phyloP scores from a whole-genome alignment of 2,797 vertebrate species.

The Setipinna tenuifilis region DNA sequence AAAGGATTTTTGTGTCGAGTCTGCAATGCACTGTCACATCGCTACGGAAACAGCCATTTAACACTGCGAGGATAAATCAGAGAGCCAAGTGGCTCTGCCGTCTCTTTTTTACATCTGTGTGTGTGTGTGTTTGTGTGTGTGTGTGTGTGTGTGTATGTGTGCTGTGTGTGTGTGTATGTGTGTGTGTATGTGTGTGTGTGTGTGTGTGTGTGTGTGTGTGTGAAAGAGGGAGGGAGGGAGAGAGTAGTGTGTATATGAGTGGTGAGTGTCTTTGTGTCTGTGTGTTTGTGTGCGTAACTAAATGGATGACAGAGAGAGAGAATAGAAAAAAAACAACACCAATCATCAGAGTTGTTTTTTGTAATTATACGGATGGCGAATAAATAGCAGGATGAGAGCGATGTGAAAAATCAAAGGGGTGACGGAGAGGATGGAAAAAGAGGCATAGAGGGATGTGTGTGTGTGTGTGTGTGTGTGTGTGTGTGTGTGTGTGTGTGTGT shows the following conservation, averaged over 20 bases:
- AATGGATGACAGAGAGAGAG: background rate
- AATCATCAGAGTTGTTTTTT: constrained; percentile 57
- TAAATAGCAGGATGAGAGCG: constrained; percentile 50
- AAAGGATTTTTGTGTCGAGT: constrained; percentile 58
- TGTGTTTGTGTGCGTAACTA: background rate
- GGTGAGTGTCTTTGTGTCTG: background rate
- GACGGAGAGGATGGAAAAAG: background rate
- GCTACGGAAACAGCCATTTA: constrained; percentile 52
- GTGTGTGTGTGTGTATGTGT: background rate
- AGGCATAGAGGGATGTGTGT: background rate
- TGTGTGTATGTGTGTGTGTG: background rate
- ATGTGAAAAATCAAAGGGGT: constrained; percentile 65
- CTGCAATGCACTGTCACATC: constrained; percentile 52
- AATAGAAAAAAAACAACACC: constrained; percentile 37
- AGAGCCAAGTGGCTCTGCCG: constrained; percentile 46
- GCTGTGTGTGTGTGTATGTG: constrained; percentile 1
- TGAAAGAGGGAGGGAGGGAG: no score
- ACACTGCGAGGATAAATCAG: constrained; percentile 54
- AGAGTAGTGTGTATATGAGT: no score
- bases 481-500: background rate
- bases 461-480: background rate
- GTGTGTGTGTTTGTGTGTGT: constrained; percentile 18
- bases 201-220: no score
- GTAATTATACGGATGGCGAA: constrained; percentile 59
- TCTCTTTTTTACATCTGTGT: constrained; percentile 20